Percentiles rank a stretch among this genome's conserved stretches.
Evolutionary conservation across 2,888 invertebrate genomes (phyloP).

Genomic region (Choreutis nemorana): DNA sequence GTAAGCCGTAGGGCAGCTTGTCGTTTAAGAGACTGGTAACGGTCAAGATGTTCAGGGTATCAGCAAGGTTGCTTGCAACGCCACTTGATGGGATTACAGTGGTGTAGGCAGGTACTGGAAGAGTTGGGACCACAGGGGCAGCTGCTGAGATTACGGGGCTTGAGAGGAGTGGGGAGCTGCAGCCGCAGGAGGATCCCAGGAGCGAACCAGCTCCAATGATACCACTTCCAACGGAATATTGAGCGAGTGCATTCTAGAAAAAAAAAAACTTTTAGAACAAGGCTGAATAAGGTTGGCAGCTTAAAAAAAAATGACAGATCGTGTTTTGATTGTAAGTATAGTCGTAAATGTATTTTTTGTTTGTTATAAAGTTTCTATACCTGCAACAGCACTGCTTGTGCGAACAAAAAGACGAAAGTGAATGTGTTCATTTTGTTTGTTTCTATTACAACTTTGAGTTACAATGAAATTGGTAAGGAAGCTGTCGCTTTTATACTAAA

Average conservation of each 20-base stretch:
- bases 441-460: conserved; percentile 6
- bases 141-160: conserved; percentile 5
- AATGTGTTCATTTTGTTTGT: conserved; percentile 25
- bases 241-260: conserved; percentile 23
- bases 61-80: conserved; percentile 36
- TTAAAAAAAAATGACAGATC: neutral
- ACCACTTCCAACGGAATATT: conserved; percentile 9
- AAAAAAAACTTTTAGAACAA: conserved; percentile 1
- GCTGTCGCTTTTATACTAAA: conserved; percentile 9
- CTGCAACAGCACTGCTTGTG: conserved; percentile 21
- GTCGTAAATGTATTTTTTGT: neutral
- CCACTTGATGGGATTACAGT: conserved; percentile 19
- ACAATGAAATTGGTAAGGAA: conserved; percentile 1
- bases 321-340: too few species aligned
- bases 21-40: conserved; percentile 40
- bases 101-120: conserved; percentile 12
- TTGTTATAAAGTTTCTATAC: conserved; percentile 15
- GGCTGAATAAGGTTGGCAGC: neutral
- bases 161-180: conserved; percentile 1
- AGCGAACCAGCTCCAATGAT: neutral
- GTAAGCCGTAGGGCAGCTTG: conserved; percentile 25
- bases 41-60: conserved; percentile 42
- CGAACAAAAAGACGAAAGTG: conserved; percentile 17
- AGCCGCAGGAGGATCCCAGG: neutral
- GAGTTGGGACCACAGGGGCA: conserved; percentile 9